Conservation (phyloP, 2,797 vertebrate species). For the Yasuhikotakia modesta region DNA sequence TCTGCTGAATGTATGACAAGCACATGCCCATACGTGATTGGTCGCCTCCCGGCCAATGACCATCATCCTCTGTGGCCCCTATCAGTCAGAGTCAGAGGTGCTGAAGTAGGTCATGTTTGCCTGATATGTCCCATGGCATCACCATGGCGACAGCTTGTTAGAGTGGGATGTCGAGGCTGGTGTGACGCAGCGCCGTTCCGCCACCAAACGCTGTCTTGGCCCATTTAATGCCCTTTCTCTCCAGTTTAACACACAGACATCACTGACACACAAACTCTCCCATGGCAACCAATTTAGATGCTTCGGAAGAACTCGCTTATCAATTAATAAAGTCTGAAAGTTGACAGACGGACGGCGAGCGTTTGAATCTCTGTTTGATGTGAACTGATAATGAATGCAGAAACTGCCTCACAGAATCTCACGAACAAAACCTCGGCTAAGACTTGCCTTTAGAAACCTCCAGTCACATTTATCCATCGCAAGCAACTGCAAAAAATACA, state of each 20-base stretch:
- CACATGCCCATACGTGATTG: background rate
- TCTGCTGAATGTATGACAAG: background rate
- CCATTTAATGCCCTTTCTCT: conserved; percentile 45
- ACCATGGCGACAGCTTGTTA: conserved; percentile 43
- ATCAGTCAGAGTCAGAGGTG: conserved; percentile 25
- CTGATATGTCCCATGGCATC: conserved; percentile 19
- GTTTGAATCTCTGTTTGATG: conserved; percentile 20
- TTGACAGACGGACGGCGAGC: conserved; percentile 23
- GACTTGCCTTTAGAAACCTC: background rate
- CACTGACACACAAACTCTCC: conserved; percentile 30
- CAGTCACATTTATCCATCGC: background rate
- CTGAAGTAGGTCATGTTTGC: conserved; percentile 39
- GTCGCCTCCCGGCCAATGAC: conserved; percentile 6
- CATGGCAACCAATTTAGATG: conserved; percentile 31
- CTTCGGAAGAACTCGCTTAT: conserved; percentile 26
- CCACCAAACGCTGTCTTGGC: conserved; percentile 18
- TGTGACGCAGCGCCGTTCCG: conserved; percentile 35
- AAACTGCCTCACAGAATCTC: background rate
- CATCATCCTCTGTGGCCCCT: conserved; percentile 18
- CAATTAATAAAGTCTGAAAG: conserved; percentile 25
- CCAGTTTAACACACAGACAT: conserved; percentile 23
- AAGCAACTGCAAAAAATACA: background rate
- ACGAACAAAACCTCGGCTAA: background rate
- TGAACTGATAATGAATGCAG: conserved; percentile 16
- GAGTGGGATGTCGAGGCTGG: conserved; percentile 27